Conservation (phyloP, 1,140 invertebrate genomes). For the Habropoda laboriosa region DNA sequence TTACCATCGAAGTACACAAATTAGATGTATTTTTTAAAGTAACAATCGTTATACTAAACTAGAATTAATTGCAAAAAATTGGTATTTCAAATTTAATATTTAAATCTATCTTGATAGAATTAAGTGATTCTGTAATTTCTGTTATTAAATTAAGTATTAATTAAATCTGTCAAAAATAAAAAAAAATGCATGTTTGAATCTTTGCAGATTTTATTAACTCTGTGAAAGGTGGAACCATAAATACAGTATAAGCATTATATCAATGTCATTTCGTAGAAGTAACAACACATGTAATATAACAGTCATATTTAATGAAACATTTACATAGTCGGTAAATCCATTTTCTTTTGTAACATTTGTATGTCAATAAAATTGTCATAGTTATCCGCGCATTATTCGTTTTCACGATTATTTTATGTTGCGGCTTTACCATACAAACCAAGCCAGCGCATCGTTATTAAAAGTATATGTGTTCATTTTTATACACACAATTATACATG, state of each 20-base stretch:
- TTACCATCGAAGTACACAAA: no score
- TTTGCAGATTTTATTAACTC: constrained; percentile 20
- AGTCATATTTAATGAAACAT: constrained; percentile 50
- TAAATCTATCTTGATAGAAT: no score
- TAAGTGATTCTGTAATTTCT: no score
- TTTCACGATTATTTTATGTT: neutral
- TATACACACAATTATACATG: constrained; percentile 38
- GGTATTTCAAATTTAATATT: no score
- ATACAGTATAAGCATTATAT: constrained; percentile 22
- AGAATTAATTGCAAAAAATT: no score
- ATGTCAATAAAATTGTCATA: constrained; percentile 10
- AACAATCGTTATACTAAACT: no score
- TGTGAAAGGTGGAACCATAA: constrained; percentile 18
- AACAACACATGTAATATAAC: constrained; percentile 38
- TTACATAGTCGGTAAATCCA: constrained; percentile 30
- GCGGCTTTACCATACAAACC: constrained; percentile 14
- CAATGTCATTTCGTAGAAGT: constrained; percentile 5
- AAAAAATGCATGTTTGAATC: neutral
- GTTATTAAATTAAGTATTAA: neutral
- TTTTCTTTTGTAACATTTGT: neutral
- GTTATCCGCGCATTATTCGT: constrained; percentile 12
- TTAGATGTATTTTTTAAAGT: no score
- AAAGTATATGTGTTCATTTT: constrained; percentile 41
- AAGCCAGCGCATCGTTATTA: constrained; percentile 44
- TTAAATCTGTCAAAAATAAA: neutral